Percentiles rank a stretch among this genome's conserved stretches.
Evolutionary conservation across 2,113 vertebrate genomes (phyloP).

Genomic region (Pterophyllum scalare): DNA sequence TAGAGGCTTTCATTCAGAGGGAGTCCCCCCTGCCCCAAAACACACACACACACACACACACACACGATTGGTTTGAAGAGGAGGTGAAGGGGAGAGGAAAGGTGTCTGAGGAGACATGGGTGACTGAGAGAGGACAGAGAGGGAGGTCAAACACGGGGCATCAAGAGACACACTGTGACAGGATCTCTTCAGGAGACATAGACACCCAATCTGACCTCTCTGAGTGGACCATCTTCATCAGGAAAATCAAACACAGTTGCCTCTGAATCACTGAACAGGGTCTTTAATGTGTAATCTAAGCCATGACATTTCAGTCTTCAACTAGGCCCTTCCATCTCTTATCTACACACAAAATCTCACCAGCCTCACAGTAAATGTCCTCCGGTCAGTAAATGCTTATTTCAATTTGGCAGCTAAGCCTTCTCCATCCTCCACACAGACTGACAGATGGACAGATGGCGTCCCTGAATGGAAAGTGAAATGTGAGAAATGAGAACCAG

Average conservation of each 20-base stretch:
- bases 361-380: conserved; percentile 7
- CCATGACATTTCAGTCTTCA: neutral
- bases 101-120: conserved; percentile 79
- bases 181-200: conserved; percentile 40
- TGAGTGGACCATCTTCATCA: conserved; percentile 31
- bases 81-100: conserved; percentile 57
- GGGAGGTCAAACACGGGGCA: conserved; percentile 76
- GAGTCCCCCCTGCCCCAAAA: conserved; percentile 7
- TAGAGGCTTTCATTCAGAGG: conserved; percentile 36
- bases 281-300: neutral
- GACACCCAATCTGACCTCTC: conserved; percentile 55
- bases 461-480: conserved; percentile 69
- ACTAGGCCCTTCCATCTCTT: neutral
- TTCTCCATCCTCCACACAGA: conserved; percentile 12
- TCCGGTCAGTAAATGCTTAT: conserved; percentile 6
- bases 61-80: conserved; percentile 11
- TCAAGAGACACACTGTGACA: conserved; percentile 62
- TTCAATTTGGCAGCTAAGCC: conserved; percentile 19
- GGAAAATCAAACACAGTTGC: neutral
- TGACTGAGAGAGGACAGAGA: conserved; percentile 77
- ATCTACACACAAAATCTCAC: conserved; percentile 18
- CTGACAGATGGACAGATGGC: conserved; percentile 37
- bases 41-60: too few species aligned
- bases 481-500: conserved; percentile 77
- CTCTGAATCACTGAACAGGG: neutral